A percentile compares a stretch with the other conserved stretches of the same genome.
Conservation (phyloP, 2,888 invertebrate species). For the Psylliodes chrysocephalus region DNA sequence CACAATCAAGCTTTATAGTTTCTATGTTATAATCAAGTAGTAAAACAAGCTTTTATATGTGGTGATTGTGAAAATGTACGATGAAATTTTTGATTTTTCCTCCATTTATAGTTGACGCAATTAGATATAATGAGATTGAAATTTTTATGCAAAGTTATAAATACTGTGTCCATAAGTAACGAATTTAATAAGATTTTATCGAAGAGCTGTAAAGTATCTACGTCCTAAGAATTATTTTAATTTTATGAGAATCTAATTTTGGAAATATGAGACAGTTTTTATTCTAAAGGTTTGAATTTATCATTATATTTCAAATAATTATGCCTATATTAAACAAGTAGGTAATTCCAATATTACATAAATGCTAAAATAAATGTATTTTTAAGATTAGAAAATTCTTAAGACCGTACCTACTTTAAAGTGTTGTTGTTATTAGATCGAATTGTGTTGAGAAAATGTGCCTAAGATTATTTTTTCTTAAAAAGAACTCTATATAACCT, state of each 20-base stretch:
- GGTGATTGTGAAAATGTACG: constrained; percentile 5
- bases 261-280: no score
- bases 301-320: no score
- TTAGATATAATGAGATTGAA: constrained; percentile 21
- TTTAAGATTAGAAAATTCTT: no score
- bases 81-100: constrained; percentile 8
- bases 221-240: no score
- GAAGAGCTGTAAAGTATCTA: no score
- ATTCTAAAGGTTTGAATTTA: no score
- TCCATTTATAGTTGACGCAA: not conserved
- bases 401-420: no score
- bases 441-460: not conserved
- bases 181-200: not conserved
- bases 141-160: constrained; percentile 20
- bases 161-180: constrained; percentile 12
- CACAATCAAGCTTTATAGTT: constrained; percentile 24
- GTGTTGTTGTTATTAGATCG: not conserved
- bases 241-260: no score
- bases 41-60: constrained; percentile 22
- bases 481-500: not conserved
- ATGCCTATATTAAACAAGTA: no score
- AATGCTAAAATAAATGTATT: no score
- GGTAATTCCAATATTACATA: no score
- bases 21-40: constrained; percentile 17
- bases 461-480: not conserved